Evolutionary conservation across 1,140 invertebrate species (phyloP), one percentile per base, ranked within the genome.

Genomic region (Lordiphosa stackelbergi): DNA sequence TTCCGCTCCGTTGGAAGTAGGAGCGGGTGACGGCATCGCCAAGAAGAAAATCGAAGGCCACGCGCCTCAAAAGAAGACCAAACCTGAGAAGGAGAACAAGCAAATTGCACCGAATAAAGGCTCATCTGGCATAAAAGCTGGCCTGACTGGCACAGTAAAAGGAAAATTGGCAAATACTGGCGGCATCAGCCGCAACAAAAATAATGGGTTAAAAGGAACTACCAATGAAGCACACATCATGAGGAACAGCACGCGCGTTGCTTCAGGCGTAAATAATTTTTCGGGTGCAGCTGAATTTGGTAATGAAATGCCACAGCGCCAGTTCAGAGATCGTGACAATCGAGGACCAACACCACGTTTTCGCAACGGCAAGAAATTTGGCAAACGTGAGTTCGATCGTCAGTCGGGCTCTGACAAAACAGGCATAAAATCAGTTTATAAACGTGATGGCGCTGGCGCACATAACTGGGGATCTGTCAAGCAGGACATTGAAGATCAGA

Each of bases 391-490:
- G 89, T 98, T 95, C 88, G 97, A 98, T 88, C 92, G 97, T 63
- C 95, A 97, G 88, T 97, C 96, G 79, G 96, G 96, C 59, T 96
- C 95, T 56, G 96, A 97, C 86, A 97, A 95, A 90, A 97, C 95
- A 88, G 85, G 96, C 81, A 93, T 98, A 54, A 98, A 98, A 89
- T 91, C 95, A 55, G 91, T 96, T 66, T 96, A 98, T 85, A 98
- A 98, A 89, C 93, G 95, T 66, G 96, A 98, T 78, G 97, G 96
- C 77, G 93, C 91, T 89, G 97, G 97, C 62, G 93, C 95, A 72
- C 95, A 96, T 88, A 98, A 98, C 89, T 98, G 97, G 97, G 97
- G 97, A 71, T 95, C 93, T 55, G 92, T 96, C 68, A 96, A 95
- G 88, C 96, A 97, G 89, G 95, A 97, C 72, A 92, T 96, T 74